Evolutionary conservation across 2,113 vertebrate species (phyloP), one percentile per base, ranked within the genome.

Genomic region (Nothocercus julius): DNA sequence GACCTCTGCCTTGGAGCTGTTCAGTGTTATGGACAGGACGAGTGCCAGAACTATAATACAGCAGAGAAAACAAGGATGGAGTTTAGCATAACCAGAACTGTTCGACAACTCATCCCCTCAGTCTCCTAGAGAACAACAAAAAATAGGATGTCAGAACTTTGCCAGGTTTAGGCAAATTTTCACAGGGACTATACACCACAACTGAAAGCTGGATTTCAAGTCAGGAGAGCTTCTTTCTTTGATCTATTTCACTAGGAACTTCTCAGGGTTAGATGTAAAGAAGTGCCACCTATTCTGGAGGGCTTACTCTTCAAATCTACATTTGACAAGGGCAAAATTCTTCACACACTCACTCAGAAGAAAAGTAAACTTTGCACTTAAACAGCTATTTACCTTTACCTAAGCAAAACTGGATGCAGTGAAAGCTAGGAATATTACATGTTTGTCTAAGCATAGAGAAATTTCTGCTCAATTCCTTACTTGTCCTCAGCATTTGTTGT

Each of bases 251-350:
- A 76, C 54, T 51, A 80, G 47, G 91, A 91, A 70, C 40, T 80
- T 80, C 79, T 87, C 75, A 83, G 63, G n/a, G 22, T 85, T 67
- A 66, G 49, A 51, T 36, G 30, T 73, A 44, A 62, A 68, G 84
- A 82, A 74, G 49, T 9, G 25, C 38, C 38, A 54, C 21, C 45
- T 77, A 18, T 62, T 85, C 84, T 58, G 61, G 7, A 32, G 24
- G 38, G 42, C 22, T 80, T 90, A 53, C 79, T 82, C 67, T 86
- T 74, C 61, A 27, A 51, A 27, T 90, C 63, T 92, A 69, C 54
- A 92, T 76, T 73, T 90, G 88, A 69, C 49, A 83, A 92, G 79
- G 63, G 80, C 68, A 93, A 92, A 93, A 70, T 21, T 81, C 56
- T 62, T 86, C 85, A 78, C 24, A 63, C 63, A 49, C 22, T 89